A percentile compares a stretch with the other conserved stretches of the same genome.
Conservation (phyloP, 2,888 invertebrate genomes). For the Latrodectus elegans region DNA sequence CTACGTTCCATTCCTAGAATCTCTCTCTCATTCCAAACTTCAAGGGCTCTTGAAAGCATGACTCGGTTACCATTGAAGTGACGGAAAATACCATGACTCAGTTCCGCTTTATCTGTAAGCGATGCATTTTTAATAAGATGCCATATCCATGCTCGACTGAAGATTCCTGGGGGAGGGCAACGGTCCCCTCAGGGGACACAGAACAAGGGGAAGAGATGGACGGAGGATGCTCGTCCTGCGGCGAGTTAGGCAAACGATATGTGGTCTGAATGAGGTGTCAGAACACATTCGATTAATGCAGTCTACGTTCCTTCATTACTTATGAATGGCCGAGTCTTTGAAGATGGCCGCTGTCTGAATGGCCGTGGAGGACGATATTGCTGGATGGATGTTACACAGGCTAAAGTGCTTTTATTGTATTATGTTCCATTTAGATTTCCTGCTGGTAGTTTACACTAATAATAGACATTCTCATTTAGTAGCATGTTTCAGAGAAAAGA, state of each 20-base stretch:
- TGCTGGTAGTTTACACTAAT: no score
- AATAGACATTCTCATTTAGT: no score
- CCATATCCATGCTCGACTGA: not conserved
- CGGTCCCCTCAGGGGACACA: not conserved
- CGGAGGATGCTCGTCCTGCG: constrained; percentile 11
- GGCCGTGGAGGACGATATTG: no score
- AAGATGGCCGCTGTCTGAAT: not conserved
- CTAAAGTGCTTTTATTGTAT: no score
- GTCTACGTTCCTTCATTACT: constrained; percentile 32
- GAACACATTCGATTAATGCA: constrained; percentile 51
- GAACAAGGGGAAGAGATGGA: no score
- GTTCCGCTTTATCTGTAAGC: constrained; percentile 20
- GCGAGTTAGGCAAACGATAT: constrained; percentile 24
- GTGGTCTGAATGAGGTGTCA: constrained; percentile 59
- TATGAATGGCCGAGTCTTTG: constrained; percentile 39
- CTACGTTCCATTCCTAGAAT: no score
- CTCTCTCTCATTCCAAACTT: no score
- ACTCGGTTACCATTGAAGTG: no score
- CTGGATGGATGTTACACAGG: no score
- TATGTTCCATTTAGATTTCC: no score
- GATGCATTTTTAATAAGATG: constrained; percentile 56
- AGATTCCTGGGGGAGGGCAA: constrained; percentile 10
- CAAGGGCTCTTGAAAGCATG: no score
- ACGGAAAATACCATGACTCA: constrained; percentile 22
- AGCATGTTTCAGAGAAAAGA: no score